Evolutionary conservation across 2,888 invertebrate genomes (phyloP).

Genomic region (Seira ritae): DNA sequence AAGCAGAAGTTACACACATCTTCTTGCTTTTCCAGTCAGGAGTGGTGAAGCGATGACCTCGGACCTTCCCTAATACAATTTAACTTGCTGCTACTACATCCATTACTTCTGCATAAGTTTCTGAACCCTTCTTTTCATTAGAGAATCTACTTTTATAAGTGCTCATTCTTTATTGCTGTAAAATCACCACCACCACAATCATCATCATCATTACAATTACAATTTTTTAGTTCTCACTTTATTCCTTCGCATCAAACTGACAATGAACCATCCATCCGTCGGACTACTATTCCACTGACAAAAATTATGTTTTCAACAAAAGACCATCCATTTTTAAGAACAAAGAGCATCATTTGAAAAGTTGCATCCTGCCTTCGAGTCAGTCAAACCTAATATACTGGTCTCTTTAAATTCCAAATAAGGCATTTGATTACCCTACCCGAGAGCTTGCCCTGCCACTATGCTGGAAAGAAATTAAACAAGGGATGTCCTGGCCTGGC

Average conservation of each 20-base stretch:
- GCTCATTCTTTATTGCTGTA: slow-evolving; percentile 50
- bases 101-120: not conserved
- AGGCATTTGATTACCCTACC: not conserved
- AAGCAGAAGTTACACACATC: not conserved
- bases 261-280: not conserved
- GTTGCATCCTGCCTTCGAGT: slow-evolving; percentile 20
- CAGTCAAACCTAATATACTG: not conserved
- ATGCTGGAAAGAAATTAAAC: slow-evolving; percentile 7
- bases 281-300: not conserved
- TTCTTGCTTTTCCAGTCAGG: not conserved
- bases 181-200: slow-evolving; percentile 40
- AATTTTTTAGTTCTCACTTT: slow-evolving; percentile 21
- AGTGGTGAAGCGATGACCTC: not conserved
- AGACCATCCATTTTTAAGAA: slow-evolving; percentile 4
- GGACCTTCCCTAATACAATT: slow-evolving; percentile 43
- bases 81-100: slow-evolving; percentile 16
- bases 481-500: not conserved
- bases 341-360: not conserved
- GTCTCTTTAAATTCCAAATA: slow-evolving; percentile 27
- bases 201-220: slow-evolving; percentile 31
- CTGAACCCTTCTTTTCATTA: not conserved
- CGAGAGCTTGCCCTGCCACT: not conserved
- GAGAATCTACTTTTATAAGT: slow-evolving; percentile 41
- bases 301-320: not conserved
- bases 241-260: not conserved